These are phyloP conservation scores for Anguilla anguilla DNA, from an alignment of 2,797 vertebrate genomes.

Conservation along the genomic window DNA sequence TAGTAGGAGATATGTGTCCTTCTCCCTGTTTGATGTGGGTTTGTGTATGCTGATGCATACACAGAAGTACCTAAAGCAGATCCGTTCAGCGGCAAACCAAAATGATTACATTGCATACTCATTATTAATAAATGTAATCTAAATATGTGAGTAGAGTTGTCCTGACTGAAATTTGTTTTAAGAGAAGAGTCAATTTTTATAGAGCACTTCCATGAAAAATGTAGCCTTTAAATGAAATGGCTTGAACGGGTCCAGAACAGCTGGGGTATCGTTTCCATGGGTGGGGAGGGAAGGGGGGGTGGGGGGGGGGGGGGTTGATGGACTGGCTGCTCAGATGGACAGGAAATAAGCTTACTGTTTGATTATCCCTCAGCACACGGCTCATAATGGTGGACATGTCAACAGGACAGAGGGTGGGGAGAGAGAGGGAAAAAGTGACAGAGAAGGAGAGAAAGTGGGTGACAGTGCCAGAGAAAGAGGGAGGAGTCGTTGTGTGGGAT, in stretches of 20 bases:
- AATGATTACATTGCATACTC: too few relatives aligned
- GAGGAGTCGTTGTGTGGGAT: background rate
- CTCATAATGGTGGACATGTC: background rate
- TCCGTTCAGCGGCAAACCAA: too few relatives aligned
- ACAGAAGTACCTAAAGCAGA: too few relatives aligned
- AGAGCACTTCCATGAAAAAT: background rate
- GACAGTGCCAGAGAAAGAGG: background rate
- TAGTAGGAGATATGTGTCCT: too few relatives aligned
- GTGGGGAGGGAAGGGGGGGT: too few relatives aligned
- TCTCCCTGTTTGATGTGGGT: too few relatives aligned
- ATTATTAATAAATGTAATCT: too few relatives aligned
- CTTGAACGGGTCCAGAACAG: background rate
- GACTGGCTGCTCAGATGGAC: background rate
- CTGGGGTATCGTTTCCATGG: too few relatives aligned
- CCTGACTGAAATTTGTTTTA: background rate
- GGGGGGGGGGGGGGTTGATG: too few relatives aligned
- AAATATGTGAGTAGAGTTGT: too few relatives aligned
- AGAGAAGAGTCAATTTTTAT: background rate
- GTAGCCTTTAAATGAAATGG: background rate
- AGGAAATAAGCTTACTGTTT: background rate
- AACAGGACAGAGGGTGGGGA: background rate
- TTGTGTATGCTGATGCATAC: too few relatives aligned
- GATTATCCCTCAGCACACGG: background rate
- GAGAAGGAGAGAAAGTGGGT: background rate
- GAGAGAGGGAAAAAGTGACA: background rate